These are phyloP conservation scores for Limosa lapponica DNA, from an alignment of 2,797 vertebrate genomes.

Conservation along the genomic window DNA sequence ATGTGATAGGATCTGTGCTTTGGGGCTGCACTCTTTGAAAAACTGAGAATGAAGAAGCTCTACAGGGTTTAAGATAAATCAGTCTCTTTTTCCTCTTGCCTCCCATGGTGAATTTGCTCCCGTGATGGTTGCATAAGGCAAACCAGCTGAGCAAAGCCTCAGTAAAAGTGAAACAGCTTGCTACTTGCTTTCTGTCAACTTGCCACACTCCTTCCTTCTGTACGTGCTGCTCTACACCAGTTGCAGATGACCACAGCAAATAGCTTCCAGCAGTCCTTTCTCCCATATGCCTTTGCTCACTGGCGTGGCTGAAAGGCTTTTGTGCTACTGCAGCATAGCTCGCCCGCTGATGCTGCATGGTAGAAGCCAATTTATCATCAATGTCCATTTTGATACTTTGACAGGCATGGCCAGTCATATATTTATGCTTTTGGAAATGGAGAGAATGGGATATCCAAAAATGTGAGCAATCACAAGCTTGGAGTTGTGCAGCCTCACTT, in stretches of 20 bases:
- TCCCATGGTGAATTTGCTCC: conserved; percentile 28
- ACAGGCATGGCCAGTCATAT: background rate
- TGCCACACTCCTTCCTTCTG: conserved; percentile 12
- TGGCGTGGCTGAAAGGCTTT: background rate
- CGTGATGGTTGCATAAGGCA: conserved; percentile 27
- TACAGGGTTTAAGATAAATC: background rate
- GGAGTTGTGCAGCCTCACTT: background rate
- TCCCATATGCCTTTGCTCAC: background rate
- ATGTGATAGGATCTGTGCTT: conserved; percentile 17
- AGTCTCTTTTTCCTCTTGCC: background rate
- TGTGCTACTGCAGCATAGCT: background rate
- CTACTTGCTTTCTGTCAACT: conserved; percentile 33
- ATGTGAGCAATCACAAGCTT: background rate
- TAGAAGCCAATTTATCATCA: background rate
- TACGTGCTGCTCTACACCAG: conserved; percentile 12
- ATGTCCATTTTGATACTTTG: background rate
- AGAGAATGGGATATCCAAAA: background rate
- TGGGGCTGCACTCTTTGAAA: background rate
- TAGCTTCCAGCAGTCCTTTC: conserved; percentile 4
- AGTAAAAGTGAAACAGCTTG: conserved; percentile 22
- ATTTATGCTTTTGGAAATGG: background rate
- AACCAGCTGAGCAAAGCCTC: conserved; percentile 26
- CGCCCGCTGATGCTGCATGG: background rate
- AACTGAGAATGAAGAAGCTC: background rate
- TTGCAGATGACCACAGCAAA: conserved; percentile 34